Evolutionary conservation across 2,113 vertebrate genomes (phyloP).

Genomic region (Scytalopus superciliaris): DNA sequence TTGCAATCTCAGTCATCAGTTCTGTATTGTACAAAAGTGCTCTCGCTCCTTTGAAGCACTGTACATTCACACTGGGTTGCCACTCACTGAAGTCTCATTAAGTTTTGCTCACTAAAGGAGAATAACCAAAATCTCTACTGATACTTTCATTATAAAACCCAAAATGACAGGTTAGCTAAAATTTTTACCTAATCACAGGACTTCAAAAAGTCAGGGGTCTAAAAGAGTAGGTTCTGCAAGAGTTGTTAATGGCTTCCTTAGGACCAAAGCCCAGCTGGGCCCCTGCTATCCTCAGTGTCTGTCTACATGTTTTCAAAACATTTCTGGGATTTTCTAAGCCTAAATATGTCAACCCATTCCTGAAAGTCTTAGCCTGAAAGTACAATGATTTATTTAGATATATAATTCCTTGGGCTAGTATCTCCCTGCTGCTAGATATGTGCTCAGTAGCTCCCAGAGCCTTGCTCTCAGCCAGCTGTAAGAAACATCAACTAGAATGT

Average conservation of each 20-base stretch:
- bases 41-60: background rate
- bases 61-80: background rate
- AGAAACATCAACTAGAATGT: rapidly evolving
- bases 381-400: background rate
- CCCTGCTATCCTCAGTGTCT: rapidly evolving
- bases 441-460: background rate
- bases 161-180: background rate
- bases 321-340: background rate
- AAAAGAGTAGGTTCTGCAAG: background rate
- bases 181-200: background rate
- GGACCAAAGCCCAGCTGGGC: rapidly evolving
- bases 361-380: background rate
- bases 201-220: background rate
- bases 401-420: background rate
- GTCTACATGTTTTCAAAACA: background rate
- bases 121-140: no score
- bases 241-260: background rate
- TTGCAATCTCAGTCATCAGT: background rate
- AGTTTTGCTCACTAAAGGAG: background rate
- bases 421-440: background rate
- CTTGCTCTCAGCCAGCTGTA: background rate
- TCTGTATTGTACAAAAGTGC: rapidly evolving
- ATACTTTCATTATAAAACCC: background rate
- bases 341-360: background rate
- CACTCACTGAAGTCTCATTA: background rate